A percentile compares a stretch with the other conserved stretches of the same genome.
These are phyloP conservation scores for Lasaia peninsularis DNA, from an alignment of 1,140 invertebrate genomes.

Conservation along the genomic window DNA sequence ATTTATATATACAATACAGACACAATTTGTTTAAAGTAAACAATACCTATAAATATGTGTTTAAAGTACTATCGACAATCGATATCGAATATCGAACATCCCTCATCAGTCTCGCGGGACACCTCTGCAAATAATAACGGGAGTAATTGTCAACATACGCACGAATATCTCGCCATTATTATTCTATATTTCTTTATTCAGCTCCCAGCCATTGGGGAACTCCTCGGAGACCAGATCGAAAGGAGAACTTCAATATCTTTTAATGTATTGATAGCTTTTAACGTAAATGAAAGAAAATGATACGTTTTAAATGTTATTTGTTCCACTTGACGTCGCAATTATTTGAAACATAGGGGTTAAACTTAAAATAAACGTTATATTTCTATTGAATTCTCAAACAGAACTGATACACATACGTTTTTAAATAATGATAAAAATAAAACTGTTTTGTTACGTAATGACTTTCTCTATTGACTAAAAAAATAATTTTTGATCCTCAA, in stretches of 20 bases:
- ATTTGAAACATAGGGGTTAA: no score
- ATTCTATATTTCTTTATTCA: conserved; percentile 46
- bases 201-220: conserved; percentile 5
- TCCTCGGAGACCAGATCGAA: conserved; percentile 15
- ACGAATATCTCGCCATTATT: conserved; percentile 53
- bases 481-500: no score
- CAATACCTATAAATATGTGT: no score
- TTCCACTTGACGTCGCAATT: no score
- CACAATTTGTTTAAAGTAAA: no score
- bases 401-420: no score
- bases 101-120: conserved; percentile 38
- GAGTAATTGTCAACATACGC: conserved; percentile 69
- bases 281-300: not conserved
- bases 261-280: not conserved
- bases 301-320: not conserved
- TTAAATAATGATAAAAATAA: no score
- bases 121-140: conserved; percentile 59
- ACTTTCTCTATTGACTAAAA: no score
- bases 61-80: conserved; percentile 8
- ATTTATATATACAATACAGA: no score
- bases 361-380: no score
- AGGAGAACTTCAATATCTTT: conserved; percentile 8
- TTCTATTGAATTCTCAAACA: no score
- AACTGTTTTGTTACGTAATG: no score
- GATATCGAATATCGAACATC: conserved; percentile 11